Conservation (phyloP, 2,888 invertebrate species). For the Phorcus lineatus region DNA sequence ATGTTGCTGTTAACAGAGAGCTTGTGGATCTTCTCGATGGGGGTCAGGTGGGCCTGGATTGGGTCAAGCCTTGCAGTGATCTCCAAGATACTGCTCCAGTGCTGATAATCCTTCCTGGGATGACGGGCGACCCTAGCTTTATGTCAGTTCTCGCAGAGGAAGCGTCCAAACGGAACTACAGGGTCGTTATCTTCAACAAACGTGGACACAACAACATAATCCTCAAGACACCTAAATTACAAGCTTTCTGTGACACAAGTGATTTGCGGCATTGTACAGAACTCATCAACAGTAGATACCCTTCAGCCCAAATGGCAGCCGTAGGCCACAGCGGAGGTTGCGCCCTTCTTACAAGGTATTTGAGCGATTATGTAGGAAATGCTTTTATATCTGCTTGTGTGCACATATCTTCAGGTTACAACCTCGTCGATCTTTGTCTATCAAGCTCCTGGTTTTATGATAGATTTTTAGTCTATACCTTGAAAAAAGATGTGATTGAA, state of each 20-base stretch:
- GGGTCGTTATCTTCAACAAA: slow-evolving; percentile 51
- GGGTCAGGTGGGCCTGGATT: slow-evolving; percentile 53
- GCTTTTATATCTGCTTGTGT: slow-evolving; percentile 42
- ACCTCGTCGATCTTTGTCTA: slow-evolving; percentile 22
- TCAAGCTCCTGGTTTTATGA: slow-evolving; percentile 26
- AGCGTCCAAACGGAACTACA: slow-evolving; percentile 39
- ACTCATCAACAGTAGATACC: slow-evolving; percentile 37
- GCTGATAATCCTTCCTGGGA: slow-evolving; percentile 47
- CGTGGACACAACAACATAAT: slow-evolving; percentile 47
- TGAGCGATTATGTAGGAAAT: slow-evolving; percentile 52
- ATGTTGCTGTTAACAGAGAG: neutral
- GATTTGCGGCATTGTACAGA: slow-evolving; percentile 50
- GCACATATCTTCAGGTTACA: slow-evolving; percentile 49
- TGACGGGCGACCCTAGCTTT: slow-evolving; percentile 37
- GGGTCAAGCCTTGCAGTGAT: slow-evolving; percentile 32
- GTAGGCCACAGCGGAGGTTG: slow-evolving; percentile 46
- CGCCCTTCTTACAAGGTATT: slow-evolving; percentile 48
- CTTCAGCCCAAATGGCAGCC: slow-evolving; percentile 38
- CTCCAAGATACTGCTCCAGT: slow-evolving; percentile 31
- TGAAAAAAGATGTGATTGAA: slow-evolving; percentile 35
- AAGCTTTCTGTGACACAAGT: slow-evolving; percentile 50
- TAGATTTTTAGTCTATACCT: slow-evolving; percentile 22
- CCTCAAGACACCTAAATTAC: slow-evolving; percentile 51
- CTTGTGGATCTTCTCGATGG: slow-evolving; percentile 30
- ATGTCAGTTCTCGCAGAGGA: neutral